Base-by-base conservation (phyloP, 2,888 invertebrate genomes). In the Tetragonisca angustula region DNA sequence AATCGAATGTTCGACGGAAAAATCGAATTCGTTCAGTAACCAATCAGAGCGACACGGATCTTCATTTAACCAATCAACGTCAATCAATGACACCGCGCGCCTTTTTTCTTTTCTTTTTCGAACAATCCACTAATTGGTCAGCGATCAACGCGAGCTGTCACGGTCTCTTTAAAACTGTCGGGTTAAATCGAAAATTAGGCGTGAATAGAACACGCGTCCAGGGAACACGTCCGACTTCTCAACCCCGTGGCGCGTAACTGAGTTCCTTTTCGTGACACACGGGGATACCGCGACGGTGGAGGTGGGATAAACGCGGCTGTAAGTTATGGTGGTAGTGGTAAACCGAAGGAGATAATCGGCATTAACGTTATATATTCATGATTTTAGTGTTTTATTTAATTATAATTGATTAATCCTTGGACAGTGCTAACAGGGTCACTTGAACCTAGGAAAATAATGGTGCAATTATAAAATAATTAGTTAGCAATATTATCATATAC, bases 211-310 rank as follows among this genome's bases (percentile, higher is more conserved):
- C 4, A 32, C 75, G n/a, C 64, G 52, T 21, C 75, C 86, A 81
- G 79, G 76, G 81, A 81, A 81, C 86, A 84, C 88, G 90, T 89
- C 91, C 90, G 91, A 87, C 93, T 91, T 90, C 90, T 88, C 91
- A 92, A 92, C 92, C 91, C 92, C 87, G 89, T 90, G 87, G 88
- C 91, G 91, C 89, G 91, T 88, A 87, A 90, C 92, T 91, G 91
- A 92, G 90, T 90, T 91, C 86, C 90, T 90, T 90, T 84, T 90
- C 89, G 89, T 89, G 87, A 85, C 88, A 87, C 80, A 84, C 84
- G 87, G 87, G 88, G 88, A 92, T 90, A 87, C 79, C 54, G 82
- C 75, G 56, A 84, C 78, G 84, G 91, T 83, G 88, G 87, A 84
- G 89, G 90, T 88, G 90, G 90, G 77, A 87, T 81, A 71, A 78